These are phyloP conservation scores for Fregata magnificens DNA, from an alignment of 2,113 vertebrate species.

Conservation along the genomic window DNA sequence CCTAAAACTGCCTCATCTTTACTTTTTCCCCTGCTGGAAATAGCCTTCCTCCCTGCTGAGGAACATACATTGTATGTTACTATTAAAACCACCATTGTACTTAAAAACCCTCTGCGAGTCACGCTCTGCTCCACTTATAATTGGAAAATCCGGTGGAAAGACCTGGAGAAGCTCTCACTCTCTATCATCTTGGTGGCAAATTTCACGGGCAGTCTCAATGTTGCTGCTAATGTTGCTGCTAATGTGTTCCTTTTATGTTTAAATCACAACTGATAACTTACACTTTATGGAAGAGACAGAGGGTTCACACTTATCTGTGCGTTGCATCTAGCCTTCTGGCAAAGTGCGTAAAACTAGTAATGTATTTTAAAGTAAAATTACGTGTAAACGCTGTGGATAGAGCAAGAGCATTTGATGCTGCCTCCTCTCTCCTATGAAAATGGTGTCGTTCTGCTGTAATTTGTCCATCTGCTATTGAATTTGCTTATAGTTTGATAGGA, in stretches of 20 bases:
- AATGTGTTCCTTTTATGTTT: not conserved
- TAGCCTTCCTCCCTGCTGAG: not conserved
- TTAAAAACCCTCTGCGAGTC: not conserved
- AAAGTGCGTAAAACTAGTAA: not conserved
- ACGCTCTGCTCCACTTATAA: not conserved
- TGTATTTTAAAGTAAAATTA: not conserved
- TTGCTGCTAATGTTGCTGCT: not conserved
- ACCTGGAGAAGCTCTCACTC: not conserved
- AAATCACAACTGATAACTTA: not conserved
- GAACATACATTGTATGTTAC: fast-evolving
- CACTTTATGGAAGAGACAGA: fast-evolving
- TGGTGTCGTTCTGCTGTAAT: not conserved
- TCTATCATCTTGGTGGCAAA: not conserved
- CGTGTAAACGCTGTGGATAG: not conserved
- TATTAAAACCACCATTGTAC: not conserved
- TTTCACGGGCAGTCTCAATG: not conserved
- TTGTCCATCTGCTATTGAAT: not conserved
- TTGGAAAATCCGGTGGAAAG: not conserved
- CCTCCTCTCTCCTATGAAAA: not conserved
- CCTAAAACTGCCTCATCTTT: not conserved
- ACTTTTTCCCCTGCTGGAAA: not conserved
- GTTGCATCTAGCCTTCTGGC: not conserved
- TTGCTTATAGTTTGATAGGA: not conserved
- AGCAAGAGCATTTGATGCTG: not conserved
- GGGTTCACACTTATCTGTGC: not conserved